These are phyloP conservation scores for Nomia melanderi DNA, from an alignment of 1,140 invertebrate species.

Conservation along the genomic window DNA sequence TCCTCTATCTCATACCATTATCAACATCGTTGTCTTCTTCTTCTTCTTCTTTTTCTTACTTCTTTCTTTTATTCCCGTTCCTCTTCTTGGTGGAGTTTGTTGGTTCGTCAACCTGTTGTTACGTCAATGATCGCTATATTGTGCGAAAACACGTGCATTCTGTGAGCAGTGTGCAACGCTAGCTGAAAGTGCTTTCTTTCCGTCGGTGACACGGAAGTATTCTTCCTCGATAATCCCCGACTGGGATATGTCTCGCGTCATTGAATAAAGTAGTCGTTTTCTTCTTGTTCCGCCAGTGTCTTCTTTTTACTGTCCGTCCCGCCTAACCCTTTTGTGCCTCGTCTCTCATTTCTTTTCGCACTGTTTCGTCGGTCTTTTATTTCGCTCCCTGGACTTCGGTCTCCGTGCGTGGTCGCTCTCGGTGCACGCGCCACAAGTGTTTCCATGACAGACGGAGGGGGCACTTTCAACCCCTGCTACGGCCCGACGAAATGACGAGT, in stretches of 20 bases:
- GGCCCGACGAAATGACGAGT: constrained; percentile 35
- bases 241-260: not conserved
- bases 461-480: constrained; percentile 49
- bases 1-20: too few species aligned
- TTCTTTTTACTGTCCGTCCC: not conserved
- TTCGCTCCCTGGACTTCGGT: not conserved
- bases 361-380: not conserved
- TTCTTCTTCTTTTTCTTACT: constrained; percentile 2
- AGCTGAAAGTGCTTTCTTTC: not conserved
- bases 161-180: not conserved
- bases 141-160: constrained; percentile 33
- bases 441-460: constrained; percentile 45
- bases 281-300: not conserved
- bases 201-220: not conserved
- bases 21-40: too few species aligned
- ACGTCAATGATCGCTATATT: constrained; percentile 37
- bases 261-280: not conserved
- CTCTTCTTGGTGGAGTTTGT: constrained; percentile 10
- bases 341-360: not conserved
- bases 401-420: not conserved
- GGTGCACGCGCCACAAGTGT: constrained; percentile 37
- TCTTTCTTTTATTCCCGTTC: not conserved
- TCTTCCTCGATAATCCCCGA: not conserved
- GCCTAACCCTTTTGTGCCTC: not conserved
- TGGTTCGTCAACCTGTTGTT: constrained; percentile 44